A percentile compares a stretch with the other conserved stretches of the same genome.
Evolutionary conservation across 1,140 invertebrate species (phyloP).

Genomic region (Lepidurus apus): DNA sequence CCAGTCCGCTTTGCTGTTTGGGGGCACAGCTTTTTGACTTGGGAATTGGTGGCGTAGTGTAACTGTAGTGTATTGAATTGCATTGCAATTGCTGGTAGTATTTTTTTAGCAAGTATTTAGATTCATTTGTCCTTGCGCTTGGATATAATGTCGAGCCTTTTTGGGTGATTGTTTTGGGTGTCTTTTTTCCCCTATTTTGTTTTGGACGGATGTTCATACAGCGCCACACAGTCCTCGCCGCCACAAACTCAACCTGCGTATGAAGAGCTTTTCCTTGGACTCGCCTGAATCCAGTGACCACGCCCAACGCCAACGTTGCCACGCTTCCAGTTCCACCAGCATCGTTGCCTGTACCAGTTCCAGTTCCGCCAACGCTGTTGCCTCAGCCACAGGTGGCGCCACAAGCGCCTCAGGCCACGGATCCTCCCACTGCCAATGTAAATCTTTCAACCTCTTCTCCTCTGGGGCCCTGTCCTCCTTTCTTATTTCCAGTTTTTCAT

Average conservation of each 20-base stretch:
- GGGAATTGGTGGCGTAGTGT: neutral
- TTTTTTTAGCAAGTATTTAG: neutral
- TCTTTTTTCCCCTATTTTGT: neutral
- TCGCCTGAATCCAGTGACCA: conserved; percentile 88
- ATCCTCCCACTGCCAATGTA: conserved; percentile 49
- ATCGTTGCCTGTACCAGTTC: conserved; percentile 45
- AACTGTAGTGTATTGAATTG: neutral
- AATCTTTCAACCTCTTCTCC: conserved; percentile 35
- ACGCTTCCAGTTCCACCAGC: conserved; percentile 46
- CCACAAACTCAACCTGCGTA: conserved; percentile 81
- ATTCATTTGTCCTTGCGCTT: neutral
- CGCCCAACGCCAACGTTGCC: conserved; percentile 61
- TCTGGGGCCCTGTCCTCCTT: conserved; percentile 15
- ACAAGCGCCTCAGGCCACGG: conserved; percentile 44
- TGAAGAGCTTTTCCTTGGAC: conserved; percentile 95
- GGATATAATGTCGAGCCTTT: neutral
- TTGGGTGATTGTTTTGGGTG: conserved; percentile 18
- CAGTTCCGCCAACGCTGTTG: conserved; percentile 51
- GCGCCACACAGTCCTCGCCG: conserved; percentile 91
- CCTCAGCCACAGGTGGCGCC: conserved; percentile 43
- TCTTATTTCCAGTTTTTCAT: neutral
- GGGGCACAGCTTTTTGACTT: neutral
- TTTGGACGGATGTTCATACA: conserved; percentile 46
- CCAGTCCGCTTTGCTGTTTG: neutral
- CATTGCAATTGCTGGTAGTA: neutral